These are phyloP conservation scores for Hirtodrosophila cameraria DNA, from an alignment of 2,888 invertebrate genomes.

Conservation along the genomic window DNA sequence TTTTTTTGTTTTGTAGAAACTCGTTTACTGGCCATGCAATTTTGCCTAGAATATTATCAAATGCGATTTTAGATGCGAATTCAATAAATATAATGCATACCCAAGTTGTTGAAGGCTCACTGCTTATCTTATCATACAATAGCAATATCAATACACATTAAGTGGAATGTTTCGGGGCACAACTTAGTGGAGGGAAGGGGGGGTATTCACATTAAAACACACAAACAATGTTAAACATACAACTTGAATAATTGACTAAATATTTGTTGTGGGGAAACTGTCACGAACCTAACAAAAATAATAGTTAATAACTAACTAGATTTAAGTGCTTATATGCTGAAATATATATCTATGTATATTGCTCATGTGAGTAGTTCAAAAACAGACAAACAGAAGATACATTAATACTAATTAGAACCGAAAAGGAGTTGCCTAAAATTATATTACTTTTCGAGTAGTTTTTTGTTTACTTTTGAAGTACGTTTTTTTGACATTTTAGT, in stretches of 20 bases:
- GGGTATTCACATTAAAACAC: constrained; percentile 38
- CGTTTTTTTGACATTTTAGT: too few species aligned
- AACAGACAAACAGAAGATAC: background rate
- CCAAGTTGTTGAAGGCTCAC: constrained; percentile 14
- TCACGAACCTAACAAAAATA: constrained; percentile 6
- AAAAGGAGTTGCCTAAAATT: constrained; percentile 27
- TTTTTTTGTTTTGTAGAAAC: constrained; percentile 14
- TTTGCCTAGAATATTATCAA: constrained; percentile 54
- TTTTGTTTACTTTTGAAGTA: constrained; percentile 51
- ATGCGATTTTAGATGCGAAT: constrained; percentile 46
- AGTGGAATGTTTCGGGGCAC: constrained; percentile 55
- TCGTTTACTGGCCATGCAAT: constrained; percentile 25
- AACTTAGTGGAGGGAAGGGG: constrained; percentile 33
- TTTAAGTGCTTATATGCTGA: constrained; percentile 14
- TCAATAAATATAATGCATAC: constrained; percentile 21
- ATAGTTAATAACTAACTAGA: constrained; percentile 4
- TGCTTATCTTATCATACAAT: constrained; percentile 20
- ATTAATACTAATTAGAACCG: constrained; percentile 15
- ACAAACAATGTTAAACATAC: constrained; percentile 40
- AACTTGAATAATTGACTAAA: constrained; percentile 66
- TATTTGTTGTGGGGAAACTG: constrained; percentile 4
- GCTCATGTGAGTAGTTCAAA: constrained; percentile 47
- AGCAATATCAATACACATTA: constrained; percentile 43
- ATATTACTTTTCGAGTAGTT: constrained; percentile 13
- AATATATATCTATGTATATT: constrained; percentile 72